phyloP scores from a whole-genome alignment of 2,888 invertebrate species.

The Troilus luridus region DNA sequence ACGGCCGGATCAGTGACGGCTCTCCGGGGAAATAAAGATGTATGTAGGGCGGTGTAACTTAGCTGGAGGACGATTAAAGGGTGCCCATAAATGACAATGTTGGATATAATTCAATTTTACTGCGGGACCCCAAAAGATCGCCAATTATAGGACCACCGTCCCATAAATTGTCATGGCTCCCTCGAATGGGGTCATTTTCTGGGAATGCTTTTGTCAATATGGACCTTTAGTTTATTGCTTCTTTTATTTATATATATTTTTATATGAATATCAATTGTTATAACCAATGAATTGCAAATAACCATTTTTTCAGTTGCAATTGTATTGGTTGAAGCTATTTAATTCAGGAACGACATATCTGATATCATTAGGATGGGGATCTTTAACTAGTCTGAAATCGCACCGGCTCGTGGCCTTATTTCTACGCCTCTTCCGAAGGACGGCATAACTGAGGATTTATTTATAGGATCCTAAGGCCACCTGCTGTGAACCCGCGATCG shows the following conservation, averaged over 20 bases:
- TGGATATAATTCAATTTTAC: slow-evolving; percentile 43
- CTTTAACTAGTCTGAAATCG: too few species aligned
- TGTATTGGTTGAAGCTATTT: too few species aligned
- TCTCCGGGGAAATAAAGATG: slow-evolving; percentile 39
- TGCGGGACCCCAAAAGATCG: slow-evolving; percentile 39
- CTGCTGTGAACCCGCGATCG: too few species aligned
- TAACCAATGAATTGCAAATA: too few species aligned
- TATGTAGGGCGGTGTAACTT: slow-evolving; percentile 32
- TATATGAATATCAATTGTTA: not conserved
- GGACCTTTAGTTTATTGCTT: not conserved
- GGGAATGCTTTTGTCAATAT: not conserved
- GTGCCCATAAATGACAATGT: slow-evolving; percentile 26
- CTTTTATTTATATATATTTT: not conserved
- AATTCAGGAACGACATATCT: too few species aligned
- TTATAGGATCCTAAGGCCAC: too few species aligned
- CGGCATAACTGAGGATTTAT: too few species aligned
- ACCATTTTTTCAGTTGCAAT: too few species aligned
- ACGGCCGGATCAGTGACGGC: slow-evolving; percentile 31
- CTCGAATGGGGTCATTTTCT: not conserved
- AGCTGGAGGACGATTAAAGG: not conserved
- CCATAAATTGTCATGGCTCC: not conserved
- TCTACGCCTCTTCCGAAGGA: too few species aligned
- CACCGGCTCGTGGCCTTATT: too few species aligned
- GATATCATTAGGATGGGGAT: too few species aligned
- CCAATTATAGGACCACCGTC: not conserved